Percentiles rank a stretch among this genome's conserved stretches.
phyloP scores from a whole-genome alignment of 2,888 invertebrate genomes.

The Tanytarsus gracilentus region DNA sequence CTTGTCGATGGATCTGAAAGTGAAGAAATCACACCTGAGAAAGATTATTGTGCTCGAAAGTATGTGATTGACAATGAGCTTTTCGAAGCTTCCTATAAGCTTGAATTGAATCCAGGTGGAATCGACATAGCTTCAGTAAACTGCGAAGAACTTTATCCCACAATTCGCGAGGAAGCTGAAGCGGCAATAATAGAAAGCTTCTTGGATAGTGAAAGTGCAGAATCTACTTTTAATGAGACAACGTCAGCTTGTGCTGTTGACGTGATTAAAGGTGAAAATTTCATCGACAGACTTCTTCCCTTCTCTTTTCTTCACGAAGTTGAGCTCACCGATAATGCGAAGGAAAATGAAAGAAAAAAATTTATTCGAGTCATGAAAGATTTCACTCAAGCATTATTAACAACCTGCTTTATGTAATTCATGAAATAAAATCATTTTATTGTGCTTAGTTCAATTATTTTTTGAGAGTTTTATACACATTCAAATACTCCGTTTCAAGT shows the following conservation, averaged over 20 bases:
- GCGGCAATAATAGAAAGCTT: not conserved
- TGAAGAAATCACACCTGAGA: not conserved
- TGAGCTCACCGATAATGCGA: not conserved
- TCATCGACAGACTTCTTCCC: not conserved
- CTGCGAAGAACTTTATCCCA: not conserved
- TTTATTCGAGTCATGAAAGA: not conserved
- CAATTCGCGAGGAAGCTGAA: not conserved
- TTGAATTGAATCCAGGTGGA: not conserved
- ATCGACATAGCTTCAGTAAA: slow-evolving; percentile 8
- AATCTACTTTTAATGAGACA: not conserved
- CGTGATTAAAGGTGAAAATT: not conserved
- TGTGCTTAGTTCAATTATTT: not conserved
- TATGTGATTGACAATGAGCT: slow-evolving; percentile 2
- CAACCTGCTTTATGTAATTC: not conserved
- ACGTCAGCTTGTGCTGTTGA: not conserved
- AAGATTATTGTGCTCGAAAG: slow-evolving; percentile 18
- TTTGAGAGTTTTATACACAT: not conserved
- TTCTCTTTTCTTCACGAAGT: slow-evolving; percentile 1
- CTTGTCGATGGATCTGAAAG: not conserved
- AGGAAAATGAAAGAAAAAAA: not conserved
- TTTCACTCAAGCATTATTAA: not conserved
- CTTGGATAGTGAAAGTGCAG: not conserved
- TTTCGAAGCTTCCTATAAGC: not conserved
- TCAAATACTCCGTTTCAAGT: slow-evolving; percentile 3
- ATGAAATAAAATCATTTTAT: not conserved